Evolutionary conservation across 2,888 invertebrate species (phyloP).

Genomic region (Metellina segmentata): DNA sequence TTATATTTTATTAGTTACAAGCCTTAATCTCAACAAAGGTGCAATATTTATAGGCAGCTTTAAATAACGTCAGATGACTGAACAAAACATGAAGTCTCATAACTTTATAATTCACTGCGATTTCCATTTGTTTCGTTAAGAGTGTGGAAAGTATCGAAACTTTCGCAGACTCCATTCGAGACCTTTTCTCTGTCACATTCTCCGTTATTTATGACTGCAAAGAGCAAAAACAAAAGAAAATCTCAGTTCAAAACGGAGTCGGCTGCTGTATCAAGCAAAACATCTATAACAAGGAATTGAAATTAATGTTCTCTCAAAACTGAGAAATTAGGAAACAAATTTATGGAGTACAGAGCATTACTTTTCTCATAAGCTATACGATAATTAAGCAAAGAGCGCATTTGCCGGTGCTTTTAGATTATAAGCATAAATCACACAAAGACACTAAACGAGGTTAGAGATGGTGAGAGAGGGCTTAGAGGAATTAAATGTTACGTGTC

Average conservation of each 20-base stretch:
- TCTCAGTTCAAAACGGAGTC: not conserved
- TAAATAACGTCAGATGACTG: constrained; percentile 1
- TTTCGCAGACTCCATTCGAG: constrained; percentile 26
- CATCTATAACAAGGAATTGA: constrained; percentile 67
- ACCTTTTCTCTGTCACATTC: not conserved
- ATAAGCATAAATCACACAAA: constrained; percentile 69
- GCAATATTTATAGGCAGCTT: not conserved
- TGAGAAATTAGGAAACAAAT: constrained; percentile 69
- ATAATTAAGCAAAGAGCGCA: constrained; percentile 60
- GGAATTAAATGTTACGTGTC: constrained; percentile 70
- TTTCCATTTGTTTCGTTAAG: constrained; percentile 8
- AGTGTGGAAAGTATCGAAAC: not conserved
- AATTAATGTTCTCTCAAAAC: constrained; percentile 69
- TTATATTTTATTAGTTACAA: not conserved
- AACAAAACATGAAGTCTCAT: not conserved
- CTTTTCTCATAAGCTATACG: constrained; percentile 55
- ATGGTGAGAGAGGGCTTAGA: constrained; percentile 34
- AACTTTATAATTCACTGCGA: not conserved
- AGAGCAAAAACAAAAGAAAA: constrained; percentile 41
- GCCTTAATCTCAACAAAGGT: not conserved
- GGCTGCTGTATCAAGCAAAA: constrained; percentile 51
- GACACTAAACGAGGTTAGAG: constrained; percentile 12
- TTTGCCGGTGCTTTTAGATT: constrained; percentile 59
- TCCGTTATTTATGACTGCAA: constrained; percentile 33
- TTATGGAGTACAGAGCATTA: constrained; percentile 56